phyloP scores from a whole-genome alignment of 2,888 invertebrate genomes.

The Callimorpha dominula region DNA sequence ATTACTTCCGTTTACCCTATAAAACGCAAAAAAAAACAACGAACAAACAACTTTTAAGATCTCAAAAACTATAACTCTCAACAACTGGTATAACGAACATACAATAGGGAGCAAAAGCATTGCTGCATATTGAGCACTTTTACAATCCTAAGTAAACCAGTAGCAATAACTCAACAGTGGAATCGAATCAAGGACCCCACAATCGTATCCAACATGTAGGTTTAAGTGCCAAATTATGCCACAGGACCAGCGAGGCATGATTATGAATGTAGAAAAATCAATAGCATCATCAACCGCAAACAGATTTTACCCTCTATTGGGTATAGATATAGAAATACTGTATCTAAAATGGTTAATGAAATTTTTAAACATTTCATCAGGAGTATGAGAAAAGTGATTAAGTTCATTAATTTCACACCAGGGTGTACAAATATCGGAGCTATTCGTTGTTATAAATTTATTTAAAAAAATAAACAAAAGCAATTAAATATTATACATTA shows the following conservation, averaged over 20 bases:
- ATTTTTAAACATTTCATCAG: too few species aligned
- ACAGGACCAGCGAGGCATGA: not conserved
- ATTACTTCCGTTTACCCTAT: not conserved
- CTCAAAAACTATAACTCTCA: not conserved
- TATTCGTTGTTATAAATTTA: too few species aligned
- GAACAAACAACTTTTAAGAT: not conserved
- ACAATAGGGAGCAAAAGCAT: not conserved
- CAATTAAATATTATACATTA: not conserved
- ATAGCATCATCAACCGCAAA: not conserved
- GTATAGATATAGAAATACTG: too few species aligned
- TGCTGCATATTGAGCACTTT: too few species aligned
- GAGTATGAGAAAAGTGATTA: too few species aligned
- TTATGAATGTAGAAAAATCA: not conserved
- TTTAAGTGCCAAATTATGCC: not conserved
- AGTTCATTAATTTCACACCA: not conserved
- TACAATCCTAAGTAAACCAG: too few species aligned
- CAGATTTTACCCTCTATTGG: not conserved
- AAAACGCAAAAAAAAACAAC: not conserved
- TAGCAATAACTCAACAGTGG: not conserved
- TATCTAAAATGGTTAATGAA: too few species aligned
- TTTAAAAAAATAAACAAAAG: not conserved
- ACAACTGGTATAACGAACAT: not conserved
- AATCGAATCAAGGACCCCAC: not conserved
- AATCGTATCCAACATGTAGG: not conserved
- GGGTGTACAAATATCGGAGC: not conserved